Conservation (phyloP, 2,113 vertebrate species). For the Otis tarda region DNA sequence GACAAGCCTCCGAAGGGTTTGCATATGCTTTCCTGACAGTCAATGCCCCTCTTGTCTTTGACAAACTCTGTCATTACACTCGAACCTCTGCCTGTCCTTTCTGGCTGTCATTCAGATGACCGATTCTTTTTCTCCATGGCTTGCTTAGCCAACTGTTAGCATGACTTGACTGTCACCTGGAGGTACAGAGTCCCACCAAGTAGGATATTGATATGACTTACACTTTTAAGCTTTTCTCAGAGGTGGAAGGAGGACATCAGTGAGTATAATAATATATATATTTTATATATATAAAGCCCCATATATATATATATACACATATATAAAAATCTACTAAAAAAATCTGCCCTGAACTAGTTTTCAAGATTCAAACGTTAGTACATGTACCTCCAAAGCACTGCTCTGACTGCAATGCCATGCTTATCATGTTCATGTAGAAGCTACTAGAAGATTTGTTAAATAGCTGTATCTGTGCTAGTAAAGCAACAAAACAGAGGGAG, state of each 20-base stretch:
- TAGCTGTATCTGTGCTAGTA: background rate
- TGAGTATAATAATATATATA: no score
- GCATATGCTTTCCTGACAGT: background rate
- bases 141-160: background rate
- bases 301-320: no score
- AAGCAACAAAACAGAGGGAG: background rate
- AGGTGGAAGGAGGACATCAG: background rate
- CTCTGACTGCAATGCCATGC: background rate
- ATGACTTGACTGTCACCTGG: background rate
- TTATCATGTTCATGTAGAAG: background rate
- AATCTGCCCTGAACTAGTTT: background rate
- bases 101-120: background rate
- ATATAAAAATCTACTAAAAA: background rate
- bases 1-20: background rate
- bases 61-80: background rate
- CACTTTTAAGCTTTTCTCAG: background rate
- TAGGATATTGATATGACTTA: background rate
- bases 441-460: background rate
- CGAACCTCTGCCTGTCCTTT: background rate
- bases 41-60: background rate
- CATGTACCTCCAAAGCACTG: background rate
- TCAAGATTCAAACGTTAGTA: background rate
- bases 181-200: background rate
- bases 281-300: no score
- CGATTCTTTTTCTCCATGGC: no score